Evolutionary conservation across 2,113 vertebrate species (phyloP).

Genomic region (Shinisaurus crocodilurus): DNA sequence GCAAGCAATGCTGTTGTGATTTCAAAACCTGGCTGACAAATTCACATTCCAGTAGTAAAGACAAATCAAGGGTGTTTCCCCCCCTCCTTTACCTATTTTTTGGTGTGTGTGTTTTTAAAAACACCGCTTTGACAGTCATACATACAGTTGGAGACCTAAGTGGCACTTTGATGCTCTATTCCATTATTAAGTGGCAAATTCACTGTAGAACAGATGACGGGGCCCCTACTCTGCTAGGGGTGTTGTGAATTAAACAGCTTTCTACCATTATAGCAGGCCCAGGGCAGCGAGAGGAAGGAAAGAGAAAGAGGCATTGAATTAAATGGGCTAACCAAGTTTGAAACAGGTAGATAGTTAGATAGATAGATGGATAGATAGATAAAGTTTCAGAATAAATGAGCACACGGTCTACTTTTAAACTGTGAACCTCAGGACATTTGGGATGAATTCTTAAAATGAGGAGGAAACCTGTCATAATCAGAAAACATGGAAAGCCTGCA

Average conservation of each 20-base stretch:
- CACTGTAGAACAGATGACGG: slow-evolving; percentile 81
- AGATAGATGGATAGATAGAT: too few relatives aligned
- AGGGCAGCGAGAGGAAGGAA: neutral
- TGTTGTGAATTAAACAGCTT: slow-evolving; percentile 80
- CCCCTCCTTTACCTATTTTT: slow-evolving; percentile 24
- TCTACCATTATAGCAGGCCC: slow-evolving; percentile 50
- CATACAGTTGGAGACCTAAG: slow-evolving; percentile 88
- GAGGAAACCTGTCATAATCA: slow-evolving; percentile 66
- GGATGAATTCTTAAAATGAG: slow-evolving; percentile 65
- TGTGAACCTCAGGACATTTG: slow-evolving; percentile 63
- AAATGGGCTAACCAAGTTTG: slow-evolving; percentile 70
- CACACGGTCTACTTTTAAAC: slow-evolving; percentile 73
- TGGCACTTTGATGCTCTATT: slow-evolving; percentile 86
- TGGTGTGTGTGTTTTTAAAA: slow-evolving; percentile 66
- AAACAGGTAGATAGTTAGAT: too few relatives aligned
- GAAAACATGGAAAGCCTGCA: slow-evolving; percentile 60
- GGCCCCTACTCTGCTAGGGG: slow-evolving; percentile 67
- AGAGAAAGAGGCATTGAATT: slow-evolving; percentile 46
- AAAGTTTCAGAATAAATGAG: slow-evolving; percentile 63
- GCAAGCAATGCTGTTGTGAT: slow-evolving; percentile 87
- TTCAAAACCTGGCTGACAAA: slow-evolving; percentile 94
- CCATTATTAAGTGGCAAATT: slow-evolving; percentile 84
- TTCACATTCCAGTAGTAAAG: slow-evolving; percentile 85
- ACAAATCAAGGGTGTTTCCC: slow-evolving; percentile 81
- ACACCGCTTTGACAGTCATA: slow-evolving; percentile 84